phyloP scores from a whole-genome alignment of 2,888 invertebrate genomes.

The Leucophenga maculata region DNA sequence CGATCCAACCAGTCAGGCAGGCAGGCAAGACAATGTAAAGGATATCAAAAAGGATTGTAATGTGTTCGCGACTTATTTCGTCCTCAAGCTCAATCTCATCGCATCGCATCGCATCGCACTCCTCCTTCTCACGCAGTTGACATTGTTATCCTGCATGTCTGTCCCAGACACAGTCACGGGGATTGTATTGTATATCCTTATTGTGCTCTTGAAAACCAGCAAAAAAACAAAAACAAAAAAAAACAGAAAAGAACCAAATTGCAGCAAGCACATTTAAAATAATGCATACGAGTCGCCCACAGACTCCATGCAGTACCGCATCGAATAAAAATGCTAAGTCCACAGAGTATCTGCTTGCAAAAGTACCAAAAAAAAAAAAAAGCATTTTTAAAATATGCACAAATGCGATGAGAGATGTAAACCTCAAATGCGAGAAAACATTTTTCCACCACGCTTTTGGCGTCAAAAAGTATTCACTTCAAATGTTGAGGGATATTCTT shows the following conservation, averaged over 20 bases:
- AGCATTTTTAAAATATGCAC: not conserved
- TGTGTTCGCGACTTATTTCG: slow-evolving; percentile 19
- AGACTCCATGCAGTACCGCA: not conserved
- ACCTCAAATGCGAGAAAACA: no score
- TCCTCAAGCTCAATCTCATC: not conserved
- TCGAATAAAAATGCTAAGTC: not conserved
- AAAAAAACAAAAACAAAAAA: not conserved
- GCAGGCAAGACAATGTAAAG: slow-evolving; percentile 5
- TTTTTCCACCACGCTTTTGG: no score
- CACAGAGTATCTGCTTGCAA: not conserved
- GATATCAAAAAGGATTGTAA: slow-evolving; percentile 27
- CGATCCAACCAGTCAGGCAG: slow-evolving; percentile 19
- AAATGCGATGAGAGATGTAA: no score
- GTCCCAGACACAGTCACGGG: not conserved
- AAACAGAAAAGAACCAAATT: not conserved
- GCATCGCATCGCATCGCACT: no score
- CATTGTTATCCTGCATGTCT: slow-evolving; percentile 12
- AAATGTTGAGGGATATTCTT: no score
- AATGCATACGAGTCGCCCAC: not conserved
- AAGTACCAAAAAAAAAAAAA: slow-evolving; percentile 5
- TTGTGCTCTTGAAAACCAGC: not conserved
- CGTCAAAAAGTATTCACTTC: no score
- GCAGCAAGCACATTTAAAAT: slow-evolving; percentile 11
- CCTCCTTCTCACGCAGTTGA: not conserved
- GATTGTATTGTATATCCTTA: not conserved